A percentile compares a stretch with the other conserved stretches of the same genome.
phyloP scores from a whole-genome alignment of 2,797 vertebrate species.

The Sebastes baramenuke region DNA sequence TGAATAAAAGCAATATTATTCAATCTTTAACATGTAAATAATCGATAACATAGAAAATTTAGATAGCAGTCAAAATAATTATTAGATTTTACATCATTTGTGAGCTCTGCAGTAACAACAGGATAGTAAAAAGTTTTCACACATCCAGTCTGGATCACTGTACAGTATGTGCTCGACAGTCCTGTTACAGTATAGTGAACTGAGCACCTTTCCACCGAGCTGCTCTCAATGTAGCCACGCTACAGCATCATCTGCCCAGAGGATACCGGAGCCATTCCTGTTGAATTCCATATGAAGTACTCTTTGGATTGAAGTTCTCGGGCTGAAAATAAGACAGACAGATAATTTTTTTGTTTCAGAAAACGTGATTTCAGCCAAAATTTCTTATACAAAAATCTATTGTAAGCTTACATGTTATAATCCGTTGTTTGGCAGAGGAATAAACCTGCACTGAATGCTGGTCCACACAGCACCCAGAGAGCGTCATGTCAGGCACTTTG shows the following conservation, averaged over 20 bases:
- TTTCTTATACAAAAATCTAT: background rate
- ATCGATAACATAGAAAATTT: background rate
- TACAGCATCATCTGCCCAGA: slow-evolving; percentile 79
- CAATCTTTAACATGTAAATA: background rate
- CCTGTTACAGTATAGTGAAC: background rate
- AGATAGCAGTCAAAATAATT: no score
- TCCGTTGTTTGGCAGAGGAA: slow-evolving; percentile 90
- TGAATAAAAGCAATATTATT: background rate
- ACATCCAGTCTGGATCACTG: background rate
- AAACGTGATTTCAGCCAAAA: background rate
- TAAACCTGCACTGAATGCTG: slow-evolving; percentile 96
- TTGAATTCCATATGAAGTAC: slow-evolving; percentile 97
- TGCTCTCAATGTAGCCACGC: background rate
- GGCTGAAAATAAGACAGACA: slow-evolving; percentile 76
- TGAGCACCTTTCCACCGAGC: background rate
- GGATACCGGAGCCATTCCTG: slow-evolving; percentile 87
- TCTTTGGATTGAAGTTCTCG: slow-evolving; percentile 91
- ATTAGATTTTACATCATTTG: background rate
- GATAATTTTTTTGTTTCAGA: background rate
- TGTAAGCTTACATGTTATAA: slow-evolving; percentile 86
- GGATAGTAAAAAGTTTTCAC: background rate
- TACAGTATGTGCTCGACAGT: background rate
- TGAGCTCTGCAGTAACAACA: slow-evolving; percentile 6
- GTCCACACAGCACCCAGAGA: slow-evolving; percentile 94
- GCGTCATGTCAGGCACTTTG: slow-evolving; percentile 91